Base-by-base conservation (phyloP, 1,140 invertebrate species). In the Magallana gigas region DNA sequence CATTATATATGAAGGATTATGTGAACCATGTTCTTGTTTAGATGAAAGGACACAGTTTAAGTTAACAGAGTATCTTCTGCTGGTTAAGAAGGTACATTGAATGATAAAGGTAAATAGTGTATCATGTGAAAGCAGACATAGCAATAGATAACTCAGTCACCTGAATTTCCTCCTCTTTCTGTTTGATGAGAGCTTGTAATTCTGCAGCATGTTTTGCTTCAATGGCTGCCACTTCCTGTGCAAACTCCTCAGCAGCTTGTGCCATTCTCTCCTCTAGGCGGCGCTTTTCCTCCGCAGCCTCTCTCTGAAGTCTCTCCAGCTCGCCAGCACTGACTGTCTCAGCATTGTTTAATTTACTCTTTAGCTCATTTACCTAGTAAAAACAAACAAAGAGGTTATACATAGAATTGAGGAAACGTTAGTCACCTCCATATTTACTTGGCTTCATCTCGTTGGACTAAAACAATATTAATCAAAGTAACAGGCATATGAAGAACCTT, bases 181-280 rank as follows among this genome's bases (percentile, higher is more conserved):
- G 86, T 60, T 88, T 86, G 59, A 88, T 87, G 56, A 92, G 76
- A 76, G 85, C 86, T 36, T 87, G 81, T 6, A 92, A 84, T 80
- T 92, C 87, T 23, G 91, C 88, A 36, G 83, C 87, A 85, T 93
- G 92, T 7, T 84, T 87, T 1, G 76, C 81, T 86, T 93, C 91
- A 83, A 93, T 81, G 14, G 60, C 18, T 80, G 85, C 57, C 56
- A 94, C 90, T 82, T 93, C 90, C 16, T 80, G 88, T 58, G 89
- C 68, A 82, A 92, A 91, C 36, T 93, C 92, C 14, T 92, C 88
- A 11, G 88, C 89, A 11, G 91, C 89, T n/a, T 91, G 89, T 11
- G 89, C 58, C 84, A 94, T 88, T 58, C 93, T 90, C 16, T 91
- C 83, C 84, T 91, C 87, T 58, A 94, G 88, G 11, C 90, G 81